Percentiles rank a stretch among this genome's conserved stretches.
Conservation (phyloP, 1,140 invertebrate genomes). For the Dendrolimus punctatus region DNA sequence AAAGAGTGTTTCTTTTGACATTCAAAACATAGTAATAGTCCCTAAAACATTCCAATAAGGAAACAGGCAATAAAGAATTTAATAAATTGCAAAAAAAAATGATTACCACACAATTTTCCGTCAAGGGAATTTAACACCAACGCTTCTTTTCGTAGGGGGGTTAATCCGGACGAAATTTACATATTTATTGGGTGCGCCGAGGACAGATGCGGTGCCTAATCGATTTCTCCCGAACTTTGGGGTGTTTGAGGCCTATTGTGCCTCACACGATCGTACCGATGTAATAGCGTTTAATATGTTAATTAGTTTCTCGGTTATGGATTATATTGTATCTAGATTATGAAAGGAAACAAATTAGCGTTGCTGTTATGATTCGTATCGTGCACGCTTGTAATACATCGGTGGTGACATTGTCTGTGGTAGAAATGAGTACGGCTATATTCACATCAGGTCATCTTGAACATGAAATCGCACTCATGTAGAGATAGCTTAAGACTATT, state of each 20-base stretch:
- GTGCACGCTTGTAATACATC: no score
- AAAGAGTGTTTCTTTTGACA: no score
- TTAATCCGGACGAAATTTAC: slow-evolving; percentile 41
- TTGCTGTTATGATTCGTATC: no score
- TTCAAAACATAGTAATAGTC: no score
- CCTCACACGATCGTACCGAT: background rate
- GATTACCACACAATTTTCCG: slow-evolving; percentile 9
- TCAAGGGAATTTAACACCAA: slow-evolving; percentile 14
- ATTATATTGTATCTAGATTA: background rate
- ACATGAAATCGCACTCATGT: no score
- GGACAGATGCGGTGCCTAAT: slow-evolving; percentile 34
- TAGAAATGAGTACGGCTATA: no score
- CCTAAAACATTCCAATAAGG: no score
- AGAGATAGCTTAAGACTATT: no score
- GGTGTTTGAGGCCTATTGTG: no score
- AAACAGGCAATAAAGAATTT: background rate
- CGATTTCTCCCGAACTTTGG: slow-evolving; percentile 22
- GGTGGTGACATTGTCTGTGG: no score
- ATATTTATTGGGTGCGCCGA: slow-evolving; percentile 39
- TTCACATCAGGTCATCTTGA: no score
- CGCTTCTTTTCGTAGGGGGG: slow-evolving; percentile 25
- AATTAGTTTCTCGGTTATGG: background rate
- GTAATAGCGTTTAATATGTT: background rate
- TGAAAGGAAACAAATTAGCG: background rate
- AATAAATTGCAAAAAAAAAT: slow-evolving; percentile 11